A percentile compares a stretch with the other conserved stretches of the same genome.
Conservation (phyloP, 2,888 invertebrate species). For the Caradrina kadenii region DNA sequence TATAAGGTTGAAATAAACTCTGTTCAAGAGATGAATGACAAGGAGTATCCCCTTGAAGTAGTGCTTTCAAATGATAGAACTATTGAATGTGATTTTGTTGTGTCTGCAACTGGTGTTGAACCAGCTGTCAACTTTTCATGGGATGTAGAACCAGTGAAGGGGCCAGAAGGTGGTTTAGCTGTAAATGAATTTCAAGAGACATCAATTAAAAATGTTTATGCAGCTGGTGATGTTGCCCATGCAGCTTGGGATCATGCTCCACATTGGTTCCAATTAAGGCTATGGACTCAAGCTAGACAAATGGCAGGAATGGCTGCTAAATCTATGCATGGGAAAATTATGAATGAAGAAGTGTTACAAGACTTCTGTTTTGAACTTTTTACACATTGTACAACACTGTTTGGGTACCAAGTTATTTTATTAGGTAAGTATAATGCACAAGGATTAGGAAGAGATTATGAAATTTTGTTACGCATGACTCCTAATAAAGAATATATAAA, state of each 20-base stretch:
- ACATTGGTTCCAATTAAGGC: constrained; percentile 98
- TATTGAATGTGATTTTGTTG: constrained; percentile 96
- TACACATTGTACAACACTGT: constrained; percentile 98
- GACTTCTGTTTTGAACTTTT: constrained; percentile 99
- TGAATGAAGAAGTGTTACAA: constrained; percentile 92
- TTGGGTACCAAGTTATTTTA: constrained; percentile 97
- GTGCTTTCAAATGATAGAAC: constrained; percentile 93
- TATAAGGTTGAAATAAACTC: constrained; percentile 90
- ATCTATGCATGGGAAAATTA: constrained; percentile 93
- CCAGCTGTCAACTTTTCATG: constrained; percentile 92
- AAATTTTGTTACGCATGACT: constrained; percentile 96
- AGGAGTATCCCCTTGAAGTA: constrained; percentile 93
- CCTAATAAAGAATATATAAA: constrained; percentile 96
- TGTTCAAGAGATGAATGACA: constrained; percentile 77
- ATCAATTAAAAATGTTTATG: constrained; percentile 94
- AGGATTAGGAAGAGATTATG: constrained; percentile 94
- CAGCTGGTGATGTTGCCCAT: constrained; percentile 98
- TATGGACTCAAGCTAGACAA: constrained; percentile 99
- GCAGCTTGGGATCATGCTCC: constrained; percentile 94
- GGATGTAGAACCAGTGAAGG: constrained; percentile 87
- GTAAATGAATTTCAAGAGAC: constrained; percentile 97
- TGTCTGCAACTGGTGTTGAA: constrained; percentile 98
- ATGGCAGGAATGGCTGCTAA: constrained; percentile 99
- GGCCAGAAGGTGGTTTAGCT: constrained; percentile 94
- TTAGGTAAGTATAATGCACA: constrained; percentile 98